These are phyloP conservation scores for Pelosia muscerda DNA, from an alignment of 2,888 invertebrate genomes.

Conservation along the genomic window DNA sequence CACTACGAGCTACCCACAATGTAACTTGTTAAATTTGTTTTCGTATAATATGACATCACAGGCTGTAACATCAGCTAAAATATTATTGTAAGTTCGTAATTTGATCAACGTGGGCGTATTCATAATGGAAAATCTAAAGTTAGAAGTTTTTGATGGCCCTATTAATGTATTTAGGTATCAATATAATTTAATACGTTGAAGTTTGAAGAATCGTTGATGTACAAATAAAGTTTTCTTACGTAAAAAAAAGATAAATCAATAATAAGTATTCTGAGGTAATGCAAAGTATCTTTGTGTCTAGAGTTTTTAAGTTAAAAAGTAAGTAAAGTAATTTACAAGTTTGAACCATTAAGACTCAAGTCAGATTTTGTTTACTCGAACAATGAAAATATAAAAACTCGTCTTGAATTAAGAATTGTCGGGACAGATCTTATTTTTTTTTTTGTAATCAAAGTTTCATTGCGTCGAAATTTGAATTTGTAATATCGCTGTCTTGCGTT, in stretches of 20 bases:
- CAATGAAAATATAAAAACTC: constrained; percentile 37
- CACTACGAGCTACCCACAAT: not conserved
- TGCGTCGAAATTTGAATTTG: constrained; percentile 65
- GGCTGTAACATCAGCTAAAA: too few relatives aligned
- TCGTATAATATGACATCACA: not conserved
- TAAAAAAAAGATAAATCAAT: constrained; percentile 18
- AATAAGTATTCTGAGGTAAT: constrained; percentile 17
- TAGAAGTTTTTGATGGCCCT: not conserved
- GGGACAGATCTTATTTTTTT: constrained; percentile 51
- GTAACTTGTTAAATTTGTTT: constrained; percentile 12
- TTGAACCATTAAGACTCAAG: constrained; percentile 28
- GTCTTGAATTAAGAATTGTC: constrained; percentile 44
- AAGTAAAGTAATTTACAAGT: constrained; percentile 42
- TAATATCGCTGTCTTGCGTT: constrained; percentile 61
- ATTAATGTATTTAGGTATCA: too few relatives aligned
- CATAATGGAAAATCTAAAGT: not conserved
- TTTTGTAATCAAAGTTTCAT: constrained; percentile 67
- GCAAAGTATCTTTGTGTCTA: constrained; percentile 25
- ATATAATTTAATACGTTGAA: too few relatives aligned
- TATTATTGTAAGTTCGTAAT: too few relatives aligned
- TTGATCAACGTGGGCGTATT: not conserved
- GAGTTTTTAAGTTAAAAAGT: constrained; percentile 36
- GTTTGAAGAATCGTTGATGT: not conserved
- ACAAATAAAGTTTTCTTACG: constrained; percentile 1
- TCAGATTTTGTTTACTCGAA: constrained; percentile 36